These are phyloP conservation scores for Meghimatium bilineatum DNA, from an alignment of 2,888 invertebrate genomes.

Conservation along the genomic window DNA sequence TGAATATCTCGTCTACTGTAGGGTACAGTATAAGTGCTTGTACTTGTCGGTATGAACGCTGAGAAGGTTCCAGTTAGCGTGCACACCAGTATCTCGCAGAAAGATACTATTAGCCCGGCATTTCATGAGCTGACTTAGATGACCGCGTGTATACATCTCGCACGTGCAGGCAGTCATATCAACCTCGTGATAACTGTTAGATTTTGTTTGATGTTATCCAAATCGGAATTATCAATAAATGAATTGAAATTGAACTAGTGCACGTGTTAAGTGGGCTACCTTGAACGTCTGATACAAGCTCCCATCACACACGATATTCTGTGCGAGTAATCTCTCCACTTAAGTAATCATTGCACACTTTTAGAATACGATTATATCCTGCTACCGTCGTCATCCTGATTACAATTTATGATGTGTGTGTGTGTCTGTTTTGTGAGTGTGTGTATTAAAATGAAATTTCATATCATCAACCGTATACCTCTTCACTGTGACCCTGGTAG, in stretches of 20 bases:
- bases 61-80: neutral
- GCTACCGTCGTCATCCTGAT: no score
- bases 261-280: conserved; percentile 33
- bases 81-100: neutral
- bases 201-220: conserved; percentile 30
- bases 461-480: no score
- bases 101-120: neutral
- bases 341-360: neutral
- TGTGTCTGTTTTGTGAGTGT: no score
- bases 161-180: conserved; percentile 23
- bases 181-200: conserved; percentile 15
- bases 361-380: no score
- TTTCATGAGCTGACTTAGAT: conserved; percentile 1
- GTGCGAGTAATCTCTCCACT: neutral
- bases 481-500: no score
- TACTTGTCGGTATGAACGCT: neutral
- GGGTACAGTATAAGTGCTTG: neutral
- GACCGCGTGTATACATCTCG: conserved; percentile 25
- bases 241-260: conserved; percentile 13
- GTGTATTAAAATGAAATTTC: no score
- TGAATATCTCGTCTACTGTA: neutral
- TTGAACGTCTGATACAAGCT: neutral
- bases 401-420: no score
- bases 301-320: neutral
- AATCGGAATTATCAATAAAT: conserved; percentile 37